Evolutionary conservation across 2,113 vertebrate species (phyloP).

Genomic region (Oryzias javanicus): DNA sequence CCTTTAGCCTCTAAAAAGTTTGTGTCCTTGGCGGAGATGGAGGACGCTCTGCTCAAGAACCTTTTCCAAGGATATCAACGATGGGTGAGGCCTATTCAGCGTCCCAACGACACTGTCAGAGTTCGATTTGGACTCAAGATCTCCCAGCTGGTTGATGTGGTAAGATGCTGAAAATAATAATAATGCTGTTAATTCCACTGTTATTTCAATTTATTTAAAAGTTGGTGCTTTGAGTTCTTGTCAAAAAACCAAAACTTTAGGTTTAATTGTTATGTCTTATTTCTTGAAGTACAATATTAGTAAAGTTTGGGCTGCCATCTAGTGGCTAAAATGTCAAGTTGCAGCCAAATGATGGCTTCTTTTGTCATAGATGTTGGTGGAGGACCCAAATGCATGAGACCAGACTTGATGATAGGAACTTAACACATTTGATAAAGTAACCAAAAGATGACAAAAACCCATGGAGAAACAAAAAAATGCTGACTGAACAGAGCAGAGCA

Average conservation of each 20-base stretch:
- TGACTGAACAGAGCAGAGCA: too few species aligned
- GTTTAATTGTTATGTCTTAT: neutral
- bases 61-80: slow-evolving; percentile 94
- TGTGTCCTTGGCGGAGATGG: slow-evolving; percentile 84
- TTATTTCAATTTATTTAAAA: neutral
- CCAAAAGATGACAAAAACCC: too few species aligned
- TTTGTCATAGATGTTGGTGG: too few species aligned
- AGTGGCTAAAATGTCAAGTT: neutral
- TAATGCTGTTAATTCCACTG: neutral
- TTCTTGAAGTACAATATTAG: neutral
- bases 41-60: slow-evolving; percentile 84
- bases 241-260: too few species aligned
- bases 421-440: too few species aligned
- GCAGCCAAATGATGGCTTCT: neutral
- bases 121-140: slow-evolving; percentile 95
- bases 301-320: neutral
- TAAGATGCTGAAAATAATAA: slow-evolving; percentile 67
- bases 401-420: too few species aligned
- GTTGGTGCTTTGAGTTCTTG: neutral
- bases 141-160: slow-evolving; percentile 97
- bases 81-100: slow-evolving; percentile 90
- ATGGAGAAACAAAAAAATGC: too few species aligned
- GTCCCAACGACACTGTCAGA: slow-evolving; percentile 87
- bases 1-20: slow-evolving; percentile 70
- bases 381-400: too few species aligned